A percentile compares a stretch with the other conserved stretches of the same genome.
phyloP scores from a whole-genome alignment of 2,888 invertebrate genomes.

The Sesamia inferens region DNA sequence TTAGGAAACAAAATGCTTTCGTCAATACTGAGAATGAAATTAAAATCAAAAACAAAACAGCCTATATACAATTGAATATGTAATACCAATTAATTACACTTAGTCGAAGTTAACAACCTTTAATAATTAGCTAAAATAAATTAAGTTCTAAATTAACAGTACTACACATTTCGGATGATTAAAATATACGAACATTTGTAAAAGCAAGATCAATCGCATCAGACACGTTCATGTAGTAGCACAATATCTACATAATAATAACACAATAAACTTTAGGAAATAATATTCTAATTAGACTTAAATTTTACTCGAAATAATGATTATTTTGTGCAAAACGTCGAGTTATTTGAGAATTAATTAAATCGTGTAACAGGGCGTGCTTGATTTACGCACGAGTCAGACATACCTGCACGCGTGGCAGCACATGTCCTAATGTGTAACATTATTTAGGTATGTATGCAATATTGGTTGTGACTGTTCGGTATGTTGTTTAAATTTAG shows the following conservation, averaged over 20 bases:
- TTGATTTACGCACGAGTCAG: slow-evolving; percentile 79
- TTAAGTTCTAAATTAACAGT: slow-evolving; percentile 10
- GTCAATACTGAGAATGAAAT: not conserved
- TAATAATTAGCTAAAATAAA: slow-evolving; percentile 38
- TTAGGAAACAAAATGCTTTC: not conserved
- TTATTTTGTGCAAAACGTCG: slow-evolving; percentile 65
- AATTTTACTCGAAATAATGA: slow-evolving; percentile 56
- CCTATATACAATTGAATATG: not conserved
- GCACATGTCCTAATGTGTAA: slow-evolving; percentile 79
- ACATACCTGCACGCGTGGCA: slow-evolving; percentile 82
- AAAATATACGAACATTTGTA: slow-evolving; percentile 14
- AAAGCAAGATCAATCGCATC: slow-evolving; percentile 8
- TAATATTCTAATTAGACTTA: slow-evolving; percentile 40
- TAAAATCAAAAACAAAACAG: not conserved
- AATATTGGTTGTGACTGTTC: slow-evolving; percentile 12
- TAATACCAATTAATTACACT: slow-evolving; percentile 41
- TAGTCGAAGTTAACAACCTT: slow-evolving; percentile 11
- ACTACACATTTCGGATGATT: slow-evolving; percentile 22
- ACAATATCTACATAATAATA: slow-evolving; percentile 37
- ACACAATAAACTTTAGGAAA: slow-evolving; percentile 37
- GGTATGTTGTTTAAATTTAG: not conserved
- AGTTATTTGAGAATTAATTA: slow-evolving; percentile 87
- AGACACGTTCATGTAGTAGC: not conserved
- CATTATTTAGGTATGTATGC: slow-evolving; percentile 74
- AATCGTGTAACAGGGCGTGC: slow-evolving; percentile 84